phyloP scores from a whole-genome alignment of 2,888 invertebrate species.

The Macrophya annulata region DNA sequence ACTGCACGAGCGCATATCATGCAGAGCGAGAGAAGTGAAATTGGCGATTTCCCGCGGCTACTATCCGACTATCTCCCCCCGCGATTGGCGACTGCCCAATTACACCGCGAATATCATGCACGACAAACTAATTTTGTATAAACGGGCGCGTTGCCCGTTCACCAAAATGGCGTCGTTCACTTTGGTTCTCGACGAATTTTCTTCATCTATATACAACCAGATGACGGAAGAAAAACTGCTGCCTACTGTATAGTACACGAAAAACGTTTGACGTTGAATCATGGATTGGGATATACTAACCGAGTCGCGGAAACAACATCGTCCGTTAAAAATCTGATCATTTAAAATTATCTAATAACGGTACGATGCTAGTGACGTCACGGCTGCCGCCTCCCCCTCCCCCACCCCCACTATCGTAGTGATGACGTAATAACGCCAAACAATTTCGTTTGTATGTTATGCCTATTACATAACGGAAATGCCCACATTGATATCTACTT shows the following conservation, averaged over 20 bases:
- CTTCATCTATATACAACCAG: neutral
- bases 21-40: neutral
- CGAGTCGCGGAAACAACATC: neutral
- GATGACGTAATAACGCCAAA: conserved; percentile 2
- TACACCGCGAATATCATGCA: conserved; percentile 8
- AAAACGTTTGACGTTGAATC: neutral
- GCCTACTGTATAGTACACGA: neutral
- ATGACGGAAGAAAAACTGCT: neutral
- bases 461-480: conserved; percentile 11
- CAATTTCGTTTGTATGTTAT: neutral
- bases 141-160: conserved; percentile 51
- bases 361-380: conserved; percentile 1
- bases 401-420: neutral
- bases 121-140: conserved; percentile 45
- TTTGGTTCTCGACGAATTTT: neutral
- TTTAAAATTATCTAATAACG: conserved; percentile 30
- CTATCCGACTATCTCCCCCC: neutral
- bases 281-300: neutral
- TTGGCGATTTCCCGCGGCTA: neutral
- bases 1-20: neutral
- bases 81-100: conserved; percentile 43
- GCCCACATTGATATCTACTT: neutral
- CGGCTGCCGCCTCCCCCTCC: neutral
- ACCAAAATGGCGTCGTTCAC: conserved; percentile 38
- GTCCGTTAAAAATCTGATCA: neutral